phyloP scores from a whole-genome alignment of 2,797 vertebrate genomes.

The Glossophaga mutica region DNA sequence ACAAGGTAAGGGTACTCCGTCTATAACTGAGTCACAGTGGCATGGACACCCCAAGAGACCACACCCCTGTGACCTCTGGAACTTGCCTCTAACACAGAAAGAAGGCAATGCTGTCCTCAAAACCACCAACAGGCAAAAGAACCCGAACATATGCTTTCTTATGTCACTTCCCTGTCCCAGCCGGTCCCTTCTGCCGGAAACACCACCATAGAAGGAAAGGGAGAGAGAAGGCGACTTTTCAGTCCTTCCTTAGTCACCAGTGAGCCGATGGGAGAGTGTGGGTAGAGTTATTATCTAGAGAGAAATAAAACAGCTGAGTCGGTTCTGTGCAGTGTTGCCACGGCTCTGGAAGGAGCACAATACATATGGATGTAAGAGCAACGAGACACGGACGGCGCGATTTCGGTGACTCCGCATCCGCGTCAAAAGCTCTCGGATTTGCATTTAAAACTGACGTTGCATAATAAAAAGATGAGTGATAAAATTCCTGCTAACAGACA shows the following conservation, averaged over 20 bases:
- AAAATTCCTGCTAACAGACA: not conserved
- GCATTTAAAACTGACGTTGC: not conserved
- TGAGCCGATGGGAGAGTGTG: accelerated
- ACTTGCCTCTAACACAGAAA: not conserved
- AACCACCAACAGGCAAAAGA: accelerated
- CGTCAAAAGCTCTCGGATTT: not conserved
- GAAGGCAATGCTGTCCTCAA: not conserved
- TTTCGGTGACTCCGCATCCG: accelerated
- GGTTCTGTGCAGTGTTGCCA: accelerated
- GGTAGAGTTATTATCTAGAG: not conserved
- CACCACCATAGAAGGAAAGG: accelerated
- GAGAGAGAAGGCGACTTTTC: not conserved
- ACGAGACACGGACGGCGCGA: accelerated
- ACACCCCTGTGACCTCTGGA: not conserved
- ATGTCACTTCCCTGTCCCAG: not conserved
- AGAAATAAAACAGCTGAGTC: accelerated
- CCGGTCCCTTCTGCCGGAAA: not conserved
- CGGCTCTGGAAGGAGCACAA: too few species aligned
- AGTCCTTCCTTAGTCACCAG: not conserved
- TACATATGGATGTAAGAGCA: accelerated
- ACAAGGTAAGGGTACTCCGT: accelerated
- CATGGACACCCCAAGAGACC: accelerated
- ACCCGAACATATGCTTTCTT: not conserved
- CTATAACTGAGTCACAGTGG: accelerated
- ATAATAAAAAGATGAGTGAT: not conserved